phyloP scores from a whole-genome alignment of 2,888 invertebrate species.

The Pachliopta kotzebuea region DNA sequence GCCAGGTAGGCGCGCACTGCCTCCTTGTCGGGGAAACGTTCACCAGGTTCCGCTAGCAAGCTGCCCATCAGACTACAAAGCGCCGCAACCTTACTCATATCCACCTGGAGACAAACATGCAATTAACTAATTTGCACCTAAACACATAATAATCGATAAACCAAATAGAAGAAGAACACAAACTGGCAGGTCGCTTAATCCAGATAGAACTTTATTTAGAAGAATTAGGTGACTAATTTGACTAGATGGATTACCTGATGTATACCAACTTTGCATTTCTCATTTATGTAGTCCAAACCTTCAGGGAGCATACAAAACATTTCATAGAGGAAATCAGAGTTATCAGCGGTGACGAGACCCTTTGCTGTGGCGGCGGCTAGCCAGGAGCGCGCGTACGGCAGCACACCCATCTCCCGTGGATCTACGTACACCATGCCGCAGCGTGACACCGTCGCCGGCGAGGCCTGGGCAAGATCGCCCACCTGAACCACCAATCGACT shows the following conservation, averaged over 20 bases:
- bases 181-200: no score
- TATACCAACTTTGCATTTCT: conserved; percentile 86
- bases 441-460: conserved; percentile 92
- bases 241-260: no score
- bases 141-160: no score
- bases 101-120: conserved; percentile 78
- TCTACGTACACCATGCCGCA: conserved; percentile 96
- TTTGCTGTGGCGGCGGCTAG: conserved; percentile 75
- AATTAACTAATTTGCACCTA: not conserved
- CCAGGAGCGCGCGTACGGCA: conserved; percentile 91
- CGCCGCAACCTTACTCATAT: conserved; percentile 89
- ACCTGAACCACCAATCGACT: conserved; percentile 52
- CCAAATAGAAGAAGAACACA: no score
- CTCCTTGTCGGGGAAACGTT: conserved; percentile 81
- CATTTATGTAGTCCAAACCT: conserved; percentile 84
- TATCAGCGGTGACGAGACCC: conserved; percentile 74
- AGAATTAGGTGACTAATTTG: no score
- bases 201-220: no score
- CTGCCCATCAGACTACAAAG: conserved; percentile 87
- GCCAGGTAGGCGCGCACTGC: conserved; percentile 83
- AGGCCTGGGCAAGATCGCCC: conserved; percentile 92
- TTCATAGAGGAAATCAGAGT: conserved; percentile 82
- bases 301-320: conserved; percentile 85
- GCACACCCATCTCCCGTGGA: conserved; percentile 89
- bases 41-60: conserved; percentile 83